Base-by-base conservation (phyloP, 2,888 invertebrate genomes). In the Dynastes tityus region DNA sequence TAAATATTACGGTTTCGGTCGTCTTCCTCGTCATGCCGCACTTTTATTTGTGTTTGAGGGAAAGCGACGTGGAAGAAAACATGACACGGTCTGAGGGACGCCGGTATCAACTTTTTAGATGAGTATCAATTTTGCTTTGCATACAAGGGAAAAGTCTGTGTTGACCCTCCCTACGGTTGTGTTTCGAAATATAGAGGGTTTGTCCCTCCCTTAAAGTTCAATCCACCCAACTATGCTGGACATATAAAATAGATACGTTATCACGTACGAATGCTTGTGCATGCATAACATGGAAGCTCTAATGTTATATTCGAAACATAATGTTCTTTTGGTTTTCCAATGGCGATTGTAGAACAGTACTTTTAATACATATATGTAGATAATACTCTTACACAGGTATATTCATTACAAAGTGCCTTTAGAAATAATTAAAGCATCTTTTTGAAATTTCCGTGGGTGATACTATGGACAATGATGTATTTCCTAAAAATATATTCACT, bases 151-250 rank as follows among this genome's bases (percentile, higher is more conserved):
- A 79, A 61, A 40, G 73, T 61, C 61, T 5, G 73, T 45, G 75
- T 80, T 81, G 78, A 80, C 80, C 79, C 79, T 76, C 79, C 81
- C 81, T 64, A 68, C 71, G 80, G 80, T 79, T 80, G 78, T 80
- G 80, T 78, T 80, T 78, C 78, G 79, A 78, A 80, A 81, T 77
- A 80, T 78, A 71, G 76, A 76, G 80, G 22, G 58, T 27, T 63
- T 49, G 40, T 68, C 58, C 37, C 58, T 45, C 29, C 37, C 65
- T 45, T 61, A 13, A 70, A 53, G 51, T 45, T 13, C 71, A 58
- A 16, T 73, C 32, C 37, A 45, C 45, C 40, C 61, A n/a, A 27
- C 27, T 74, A 40, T 2, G 40, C 40, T 63, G 61, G 61, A 45
- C 45, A 63, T 49, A 55, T 74, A 61, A 61, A 49, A 40, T 49